Evolutionary conservation across 2,113 vertebrate species (phyloP).

Genomic region (Collichthys lucidus): DNA sequence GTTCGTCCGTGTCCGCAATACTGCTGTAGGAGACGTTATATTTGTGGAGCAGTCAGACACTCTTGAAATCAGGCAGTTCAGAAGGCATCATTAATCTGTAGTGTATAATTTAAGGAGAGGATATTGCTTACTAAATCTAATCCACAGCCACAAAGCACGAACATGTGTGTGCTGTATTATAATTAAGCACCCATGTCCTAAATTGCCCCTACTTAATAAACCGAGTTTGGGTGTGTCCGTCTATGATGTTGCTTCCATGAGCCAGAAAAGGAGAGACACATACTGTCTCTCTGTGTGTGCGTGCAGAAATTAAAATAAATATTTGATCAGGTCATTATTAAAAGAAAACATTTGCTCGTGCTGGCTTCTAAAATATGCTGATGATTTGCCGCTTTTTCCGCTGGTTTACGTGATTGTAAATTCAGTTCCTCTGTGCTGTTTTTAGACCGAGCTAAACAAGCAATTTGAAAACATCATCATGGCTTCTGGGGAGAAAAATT

Average conservation of each 20-base stretch:
- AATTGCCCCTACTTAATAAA: background rate
- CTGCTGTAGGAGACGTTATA: background rate
- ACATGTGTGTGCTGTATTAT: background rate
- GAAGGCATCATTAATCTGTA: slow-evolving; percentile 7
- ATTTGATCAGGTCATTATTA: background rate
- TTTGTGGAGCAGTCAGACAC: slow-evolving; percentile 6
- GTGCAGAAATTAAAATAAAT: background rate
- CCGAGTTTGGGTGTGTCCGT: slow-evolving; percentile 10
- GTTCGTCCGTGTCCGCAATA: slow-evolving; percentile 1
- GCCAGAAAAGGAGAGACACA: background rate
- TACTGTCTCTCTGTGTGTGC: background rate
- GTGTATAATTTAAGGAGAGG: background rate
- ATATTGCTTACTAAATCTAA: background rate
- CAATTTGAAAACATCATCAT: background rate
- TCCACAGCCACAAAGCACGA: background rate
- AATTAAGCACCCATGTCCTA: background rate
- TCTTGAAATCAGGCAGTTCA: background rate
- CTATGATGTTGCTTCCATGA: background rate
- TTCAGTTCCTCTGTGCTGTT: no score
- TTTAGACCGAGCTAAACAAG: no score
- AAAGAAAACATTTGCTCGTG: background rate
- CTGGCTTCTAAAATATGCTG: background rate
- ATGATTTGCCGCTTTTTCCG: background rate
- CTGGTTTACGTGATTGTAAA: no score
- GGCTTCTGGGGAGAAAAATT: no score